Percentiles rank a stretch among this genome's conserved stretches.
Evolutionary conservation across 2,797 vertebrate species (phyloP).

Genomic region (Columba guinea): DNA sequence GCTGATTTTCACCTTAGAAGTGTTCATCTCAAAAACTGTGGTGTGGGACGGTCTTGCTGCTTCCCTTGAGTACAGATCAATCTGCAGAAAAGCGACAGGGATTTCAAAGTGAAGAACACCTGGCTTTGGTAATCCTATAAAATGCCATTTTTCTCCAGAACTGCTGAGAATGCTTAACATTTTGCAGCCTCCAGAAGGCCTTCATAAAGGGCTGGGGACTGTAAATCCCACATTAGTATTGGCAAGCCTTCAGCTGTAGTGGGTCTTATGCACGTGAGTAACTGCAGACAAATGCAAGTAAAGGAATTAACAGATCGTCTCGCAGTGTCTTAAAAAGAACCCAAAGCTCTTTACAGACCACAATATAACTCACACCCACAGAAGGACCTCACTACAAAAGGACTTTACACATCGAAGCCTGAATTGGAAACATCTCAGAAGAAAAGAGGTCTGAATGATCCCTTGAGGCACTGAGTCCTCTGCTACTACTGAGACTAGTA

Average conservation of each 20-base stretch:
- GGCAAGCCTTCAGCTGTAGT: not conserved
- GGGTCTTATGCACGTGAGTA: rapidly evolving
- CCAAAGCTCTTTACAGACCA: not conserved
- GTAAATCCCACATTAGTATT: not conserved
- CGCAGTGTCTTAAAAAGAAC: not conserved
- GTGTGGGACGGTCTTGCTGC: not conserved
- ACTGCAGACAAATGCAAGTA: not conserved
- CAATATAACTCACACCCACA: not conserved
- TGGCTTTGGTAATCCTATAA: not conserved
- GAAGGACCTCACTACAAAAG: not conserved
- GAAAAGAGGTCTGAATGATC: not conserved
- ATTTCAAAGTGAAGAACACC: not conserved
- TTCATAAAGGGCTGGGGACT: not conserved
- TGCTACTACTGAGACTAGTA: not conserved
- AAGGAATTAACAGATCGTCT: not conserved
- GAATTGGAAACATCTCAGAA: not conserved
- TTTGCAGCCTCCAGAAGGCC: not conserved
- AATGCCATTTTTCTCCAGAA: not conserved
- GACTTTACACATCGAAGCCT: not conserved
- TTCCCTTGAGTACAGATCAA: not conserved
- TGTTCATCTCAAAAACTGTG: not conserved
- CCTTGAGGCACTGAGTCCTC: not conserved
- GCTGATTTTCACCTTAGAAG: not conserved
- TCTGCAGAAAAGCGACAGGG: not conserved
- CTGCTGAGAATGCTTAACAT: not conserved